A percentile compares a stretch with the other conserved stretches of the same genome.
Conservation (phyloP, 2,113 vertebrate species). For the Caranx melampygus region DNA sequence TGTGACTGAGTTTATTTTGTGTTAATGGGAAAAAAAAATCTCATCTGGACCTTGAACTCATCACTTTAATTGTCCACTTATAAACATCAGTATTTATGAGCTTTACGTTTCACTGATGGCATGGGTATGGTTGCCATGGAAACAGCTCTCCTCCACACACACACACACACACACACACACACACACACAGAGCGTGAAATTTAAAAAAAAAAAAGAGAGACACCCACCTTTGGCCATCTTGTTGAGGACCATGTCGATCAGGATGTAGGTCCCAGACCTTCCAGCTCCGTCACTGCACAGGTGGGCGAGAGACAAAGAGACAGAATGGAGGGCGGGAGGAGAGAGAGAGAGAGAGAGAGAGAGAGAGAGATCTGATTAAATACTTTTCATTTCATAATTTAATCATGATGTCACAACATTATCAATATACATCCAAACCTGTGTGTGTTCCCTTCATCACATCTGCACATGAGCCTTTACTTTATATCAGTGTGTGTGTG, state of each 20-base stretch:
- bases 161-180: no score
- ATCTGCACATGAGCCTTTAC: no score
- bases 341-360: no score
- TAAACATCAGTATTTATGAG: slow-evolving; percentile 20
- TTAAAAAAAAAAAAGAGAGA: neutral
- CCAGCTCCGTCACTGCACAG: slow-evolving; percentile 91
- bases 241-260: slow-evolving; percentile 98
- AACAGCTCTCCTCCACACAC: no score
- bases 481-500: slow-evolving; percentile 14
- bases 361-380: neutral
- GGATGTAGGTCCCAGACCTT: slow-evolving; percentile 93
- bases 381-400: neutral
- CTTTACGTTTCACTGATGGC: neutral
- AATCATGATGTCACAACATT: no score
- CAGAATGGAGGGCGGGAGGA: slow-evolving; percentile 6
- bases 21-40: slow-evolving; percentile 20
- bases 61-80: slow-evolving; percentile 36
- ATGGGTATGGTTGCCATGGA: no score
- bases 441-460: neutral
- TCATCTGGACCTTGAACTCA: neutral
- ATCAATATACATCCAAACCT: slow-evolving; percentile 1
- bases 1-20: neutral
- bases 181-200: neutral
- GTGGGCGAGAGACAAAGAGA: slow-evolving; percentile 8
- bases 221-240: slow-evolving; percentile 97